Base-by-base conservation (phyloP, 2,888 invertebrate genomes). In the Cryptocheilus praepositus region DNA sequence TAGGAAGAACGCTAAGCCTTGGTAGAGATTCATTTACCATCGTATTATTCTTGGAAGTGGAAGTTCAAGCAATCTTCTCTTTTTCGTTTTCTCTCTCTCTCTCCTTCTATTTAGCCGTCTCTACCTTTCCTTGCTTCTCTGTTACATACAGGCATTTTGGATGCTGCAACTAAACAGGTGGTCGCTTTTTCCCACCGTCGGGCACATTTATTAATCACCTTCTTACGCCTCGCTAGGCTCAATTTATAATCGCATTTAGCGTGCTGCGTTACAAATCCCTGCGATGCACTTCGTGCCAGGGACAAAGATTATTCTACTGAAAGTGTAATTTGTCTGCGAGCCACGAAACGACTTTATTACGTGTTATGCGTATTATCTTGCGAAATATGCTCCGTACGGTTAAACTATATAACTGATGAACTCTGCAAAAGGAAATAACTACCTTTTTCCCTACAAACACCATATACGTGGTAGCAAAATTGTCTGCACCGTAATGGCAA, bases 91-190 rank as follows among this genome's bases (percentile, higher is more conserved):
- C 11, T 53, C 25, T 49, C 16, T 15, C 25, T 13, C 15, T 55
- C 18, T 59, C 19, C 56, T 11, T 5, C 43, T 25, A 28, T 44
- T 57, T 15, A 16, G 25, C 36, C 11, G 3, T 8, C 36, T 11
- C 36, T 11, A 7, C 8, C 36, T 36, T 11, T 11, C 62, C 19
- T 21, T 8, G 28, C 16, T n/a, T n/a, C 2, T 21, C 13, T 16
- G 19, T 16, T 19, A 16, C 18, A 49, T 16, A 5, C 19, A 5
- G 49, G 18, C 19, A 15, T 19, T 16, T 49, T 25, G 28, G 36
- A 36, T 36, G 36, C 11, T 11, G 36, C 36, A 69, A 65, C 64
- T 71, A 67, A 73, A 73, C 72, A 73, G 72, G 72, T 73, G 72
- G 72, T 73, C 72, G 72, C 49, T 61, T 64, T 71, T 71, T 71